phyloP scores from a whole-genome alignment of 2,113 vertebrate genomes.

The Syngnathus typhle region DNA sequence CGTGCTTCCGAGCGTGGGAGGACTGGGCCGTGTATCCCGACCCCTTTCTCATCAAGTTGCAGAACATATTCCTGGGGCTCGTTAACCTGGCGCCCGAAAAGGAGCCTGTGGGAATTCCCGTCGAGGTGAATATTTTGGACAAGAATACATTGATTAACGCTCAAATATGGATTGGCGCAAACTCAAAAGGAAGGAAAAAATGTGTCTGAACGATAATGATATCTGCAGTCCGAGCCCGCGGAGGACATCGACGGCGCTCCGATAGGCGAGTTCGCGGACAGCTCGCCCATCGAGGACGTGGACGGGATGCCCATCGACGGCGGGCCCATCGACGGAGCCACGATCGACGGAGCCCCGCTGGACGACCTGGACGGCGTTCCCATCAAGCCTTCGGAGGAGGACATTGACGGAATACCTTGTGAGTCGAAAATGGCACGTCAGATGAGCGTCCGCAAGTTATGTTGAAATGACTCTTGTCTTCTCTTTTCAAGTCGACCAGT shows the following conservation, averaged over 20 bases:
- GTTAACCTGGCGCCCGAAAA: slow-evolving; percentile 90
- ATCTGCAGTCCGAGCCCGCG: slow-evolving; percentile 45
- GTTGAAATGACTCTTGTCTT: no score
- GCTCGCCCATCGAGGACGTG: slow-evolving; percentile 85
- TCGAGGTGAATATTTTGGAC: slow-evolving; percentile 48
- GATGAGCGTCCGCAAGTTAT: no score
- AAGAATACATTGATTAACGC: no score
- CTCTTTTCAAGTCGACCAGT: slow-evolving; percentile 59
- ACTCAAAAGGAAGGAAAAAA: not conserved
- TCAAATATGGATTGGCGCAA: not conserved
- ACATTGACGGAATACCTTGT: slow-evolving; percentile 95
- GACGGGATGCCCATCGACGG: slow-evolving; percentile 88
- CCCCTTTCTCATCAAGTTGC: slow-evolving; percentile 95
- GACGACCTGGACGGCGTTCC: slow-evolving; percentile 94
- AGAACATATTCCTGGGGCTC: slow-evolving; percentile 97
- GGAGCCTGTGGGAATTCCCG: slow-evolving; percentile 51
- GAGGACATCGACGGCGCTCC: slow-evolving; percentile 94
- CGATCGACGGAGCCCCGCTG: slow-evolving; percentile 75
- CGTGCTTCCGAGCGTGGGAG: slow-evolving; percentile 98
- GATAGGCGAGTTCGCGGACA: slow-evolving; percentile 88
- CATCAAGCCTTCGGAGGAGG: slow-evolving; percentile 89
- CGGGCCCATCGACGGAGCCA: slow-evolving; percentile 67
- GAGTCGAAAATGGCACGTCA: slow-evolving; percentile 43
- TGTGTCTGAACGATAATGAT: no score
- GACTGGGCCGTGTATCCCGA: slow-evolving; percentile 99